Evolutionary conservation across 2,797 vertebrate species (phyloP), one percentile per base, ranked within the genome.

Genomic region (Poecilia wingei): DNA sequence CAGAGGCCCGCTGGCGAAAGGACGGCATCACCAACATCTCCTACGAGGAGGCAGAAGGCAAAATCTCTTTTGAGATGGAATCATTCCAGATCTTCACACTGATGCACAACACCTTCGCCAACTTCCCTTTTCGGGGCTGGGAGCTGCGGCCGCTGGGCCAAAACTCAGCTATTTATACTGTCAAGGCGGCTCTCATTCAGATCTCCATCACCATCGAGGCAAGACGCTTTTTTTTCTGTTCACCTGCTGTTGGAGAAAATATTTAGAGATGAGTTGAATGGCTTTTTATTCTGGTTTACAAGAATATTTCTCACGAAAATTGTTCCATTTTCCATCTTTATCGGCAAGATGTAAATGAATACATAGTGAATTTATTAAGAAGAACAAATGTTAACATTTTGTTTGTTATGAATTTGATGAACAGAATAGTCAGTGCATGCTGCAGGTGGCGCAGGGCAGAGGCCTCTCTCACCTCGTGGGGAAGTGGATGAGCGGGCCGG

Each of bases 71-170:
- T 81, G 95, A 82, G 79, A 94, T 96, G 95, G 91, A 92, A 0
- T 85, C 92, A 20, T 96, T 98, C 88, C 89, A 90, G 22, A 89
- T 96, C 0, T 83, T 98, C 77, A 93, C 95, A 2, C 87, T 99
- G 80, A 87, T 98, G 55, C 97, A 98, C 87, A 94, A 97, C 25
- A 90, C 91, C 0, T 96, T 98, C 0, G 76, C 92, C 77, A 96
- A 98, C 84, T 91, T 99, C 95, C 98, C 98, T 0, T 97, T 97
- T 70, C 94, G 91, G 83, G 95, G 92, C 4, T 99, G 98, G 98
- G 96, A 97, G 84, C 88, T 99, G 10, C 92, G 59, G n/a, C 97
- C 98, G 0, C 79, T 94, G 5, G 95, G 84, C 1, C n/a, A 59
- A 8, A 91, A 97, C 84, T 91, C 95, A 1, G 96, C 92, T 10